A percentile compares a stretch with the other conserved stretches of the same genome.
These are phyloP conservation scores for Nipponia nippon DNA, from an alignment of 2,113 vertebrate genomes.

Conservation along the genomic window DNA sequence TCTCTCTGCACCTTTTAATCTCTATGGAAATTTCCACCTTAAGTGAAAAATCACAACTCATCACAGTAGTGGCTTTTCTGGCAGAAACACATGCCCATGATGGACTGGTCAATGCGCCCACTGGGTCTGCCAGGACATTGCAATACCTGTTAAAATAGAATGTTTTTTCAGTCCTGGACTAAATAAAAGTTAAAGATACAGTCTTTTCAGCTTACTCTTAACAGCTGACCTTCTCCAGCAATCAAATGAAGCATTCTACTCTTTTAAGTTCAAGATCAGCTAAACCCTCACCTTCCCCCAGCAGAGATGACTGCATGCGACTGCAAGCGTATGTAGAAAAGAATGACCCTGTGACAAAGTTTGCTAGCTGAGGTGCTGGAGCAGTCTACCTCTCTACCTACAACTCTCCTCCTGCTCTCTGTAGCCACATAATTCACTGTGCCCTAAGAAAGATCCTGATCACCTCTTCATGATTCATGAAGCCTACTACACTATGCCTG, in stretches of 20 bases:
- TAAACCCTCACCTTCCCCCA: background rate
- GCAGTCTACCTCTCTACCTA: background rate
- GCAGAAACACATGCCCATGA: background rate
- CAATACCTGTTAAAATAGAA: background rate
- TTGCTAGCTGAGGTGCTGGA: background rate
- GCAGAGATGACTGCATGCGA: accelerated
- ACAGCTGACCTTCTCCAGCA: background rate
- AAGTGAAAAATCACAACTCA: background rate
- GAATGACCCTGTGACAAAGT: background rate
- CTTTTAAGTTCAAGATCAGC: background rate
- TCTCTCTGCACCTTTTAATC: background rate
- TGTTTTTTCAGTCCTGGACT: background rate
- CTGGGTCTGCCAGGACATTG: background rate
- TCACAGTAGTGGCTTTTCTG: background rate
- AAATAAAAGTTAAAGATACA: background rate
- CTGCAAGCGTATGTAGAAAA: background rate
- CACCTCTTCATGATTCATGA: background rate
- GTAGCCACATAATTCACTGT: background rate
- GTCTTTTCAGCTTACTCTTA: background rate
- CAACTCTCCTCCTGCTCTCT: background rate
- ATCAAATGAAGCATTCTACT: background rate
- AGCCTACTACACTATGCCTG: background rate
- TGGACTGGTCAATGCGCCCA: background rate
- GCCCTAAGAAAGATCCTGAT: background rate
- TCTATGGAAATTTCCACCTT: background rate